phyloP scores from a whole-genome alignment of 2,797 vertebrate species.

The Eospalax fontanierii region DNA sequence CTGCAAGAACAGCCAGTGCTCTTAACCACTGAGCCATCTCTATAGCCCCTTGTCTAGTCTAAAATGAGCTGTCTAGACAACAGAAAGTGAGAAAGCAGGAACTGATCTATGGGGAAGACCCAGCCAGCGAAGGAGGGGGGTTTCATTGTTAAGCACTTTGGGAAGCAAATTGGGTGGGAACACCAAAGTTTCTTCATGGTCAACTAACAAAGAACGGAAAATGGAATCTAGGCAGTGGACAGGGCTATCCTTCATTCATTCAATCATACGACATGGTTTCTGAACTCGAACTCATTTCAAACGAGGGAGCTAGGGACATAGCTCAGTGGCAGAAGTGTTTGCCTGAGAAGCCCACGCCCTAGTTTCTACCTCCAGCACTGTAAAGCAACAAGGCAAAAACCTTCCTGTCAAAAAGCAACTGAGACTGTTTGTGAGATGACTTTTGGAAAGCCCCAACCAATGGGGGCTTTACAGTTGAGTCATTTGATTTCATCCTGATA shows the following conservation, averaged over 20 bases:
- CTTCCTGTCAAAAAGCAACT: neutral
- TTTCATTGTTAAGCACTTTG: neutral
- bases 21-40: too few relatives aligned
- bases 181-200: neutral
- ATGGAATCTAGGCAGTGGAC: neutral
- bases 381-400: neutral
- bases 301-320: neutral
- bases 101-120: neutral
- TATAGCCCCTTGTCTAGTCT: neutral
- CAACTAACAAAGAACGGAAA: neutral
- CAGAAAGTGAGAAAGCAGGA: neutral
- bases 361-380: neutral
- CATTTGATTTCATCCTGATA: neutral
- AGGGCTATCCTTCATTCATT: neutral
- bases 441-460: neutral
- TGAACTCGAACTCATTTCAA: neutral
- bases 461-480: neutral
- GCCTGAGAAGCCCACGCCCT: neutral
- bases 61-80: conserved; percentile 9
- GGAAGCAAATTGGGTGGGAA: conserved; percentile 44
- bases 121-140: too few relatives aligned
- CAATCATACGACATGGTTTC: neutral
- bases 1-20: too few relatives aligned
- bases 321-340: neutral
- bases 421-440: neutral